These are phyloP conservation scores for Actinopyga echinites DNA, from an alignment of 53 echinoderm and acorn worm genomes.

Conservation along the genomic window DNA sequence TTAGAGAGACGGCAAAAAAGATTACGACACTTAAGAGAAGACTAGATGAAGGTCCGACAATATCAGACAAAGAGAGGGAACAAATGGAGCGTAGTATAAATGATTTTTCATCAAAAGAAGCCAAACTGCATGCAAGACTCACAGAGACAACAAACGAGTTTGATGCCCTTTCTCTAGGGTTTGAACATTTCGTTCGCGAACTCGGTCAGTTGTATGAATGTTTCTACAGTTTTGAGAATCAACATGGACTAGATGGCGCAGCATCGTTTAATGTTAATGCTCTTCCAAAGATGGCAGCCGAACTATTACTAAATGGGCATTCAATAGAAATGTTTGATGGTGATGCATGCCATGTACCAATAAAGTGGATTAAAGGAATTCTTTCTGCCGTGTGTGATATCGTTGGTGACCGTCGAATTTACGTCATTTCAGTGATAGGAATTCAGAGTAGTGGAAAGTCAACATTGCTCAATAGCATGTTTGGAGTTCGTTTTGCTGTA, in stretches of 20 bases:
- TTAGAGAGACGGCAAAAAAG: not conserved
- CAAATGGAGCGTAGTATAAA: not conserved
- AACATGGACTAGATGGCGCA: not conserved
- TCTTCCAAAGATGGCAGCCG: slow-evolving; percentile 14
- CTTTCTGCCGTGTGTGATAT: not conserved
- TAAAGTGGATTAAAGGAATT: slow-evolving; percentile 37
- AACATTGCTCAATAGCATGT: slow-evolving; percentile 36
- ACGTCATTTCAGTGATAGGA: slow-evolving; percentile 33
- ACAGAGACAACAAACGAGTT: not conserved
- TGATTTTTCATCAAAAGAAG: not conserved
- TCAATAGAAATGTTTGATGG: slow-evolving; percentile 37
- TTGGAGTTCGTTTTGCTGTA: slow-evolving; percentile 43
- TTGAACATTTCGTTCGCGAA: slow-evolving; percentile 38
- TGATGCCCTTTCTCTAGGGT: slow-evolving; percentile 21
- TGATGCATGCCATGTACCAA: slow-evolving; percentile 33
- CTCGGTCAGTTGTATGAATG: slow-evolving; percentile 38
- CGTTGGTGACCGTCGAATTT: slow-evolving; percentile 1
- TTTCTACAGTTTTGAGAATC: not conserved
- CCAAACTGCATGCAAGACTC: not conserved
- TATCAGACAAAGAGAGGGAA: not conserved
- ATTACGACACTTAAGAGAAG: not conserved
- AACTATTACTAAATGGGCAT: slow-evolving; percentile 10
- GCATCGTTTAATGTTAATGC: not conserved
- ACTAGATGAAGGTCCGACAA: not conserved
- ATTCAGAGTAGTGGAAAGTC: slow-evolving; percentile 43